Percentiles rank a stretch among this genome's conserved stretches.
phyloP scores from a whole-genome alignment of 2,888 invertebrate genomes.

The Drosophila longiperda region DNA sequence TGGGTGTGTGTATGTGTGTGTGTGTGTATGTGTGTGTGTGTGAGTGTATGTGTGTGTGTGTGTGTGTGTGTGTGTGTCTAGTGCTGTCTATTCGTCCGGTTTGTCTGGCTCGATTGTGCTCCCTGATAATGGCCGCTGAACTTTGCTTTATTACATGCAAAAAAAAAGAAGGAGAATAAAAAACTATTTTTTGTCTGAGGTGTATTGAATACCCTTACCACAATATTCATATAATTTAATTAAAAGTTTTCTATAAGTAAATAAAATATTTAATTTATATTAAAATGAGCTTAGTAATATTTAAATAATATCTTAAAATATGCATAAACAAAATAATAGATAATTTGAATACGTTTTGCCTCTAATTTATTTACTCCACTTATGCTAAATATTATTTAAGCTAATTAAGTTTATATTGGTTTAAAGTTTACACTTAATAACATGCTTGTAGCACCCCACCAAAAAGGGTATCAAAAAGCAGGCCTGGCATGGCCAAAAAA shows the following conservation, averaged over 20 bases:
- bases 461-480: slow-evolving; percentile 16
- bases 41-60: slow-evolving; percentile 16
- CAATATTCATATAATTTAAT: background rate
- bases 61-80: slow-evolving; percentile 33
- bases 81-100: slow-evolving; percentile 53
- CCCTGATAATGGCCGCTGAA: slow-evolving; percentile 72
- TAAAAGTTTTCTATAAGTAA: background rate
- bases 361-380: background rate
- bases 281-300: background rate
- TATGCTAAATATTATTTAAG: background rate
- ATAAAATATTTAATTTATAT: background rate
- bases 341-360: background rate
- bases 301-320: background rate
- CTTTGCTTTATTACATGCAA: slow-evolving; percentile 69
- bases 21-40: slow-evolving; percentile 16
- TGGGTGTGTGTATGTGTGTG: slow-evolving; percentile 25
- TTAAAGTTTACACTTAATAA: no score
- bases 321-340: rapidly evolving
- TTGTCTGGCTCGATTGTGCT: slow-evolving; percentile 62
- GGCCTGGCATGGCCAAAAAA: slow-evolving; percentile 37
- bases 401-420: background rate
- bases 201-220: slow-evolving; percentile 12
- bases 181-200: background rate
- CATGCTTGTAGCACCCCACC: background rate
- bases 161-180: slow-evolving; percentile 25